Evolutionary conservation across 1,140 invertebrate genomes (phyloP).

Genomic region (Teleopsis dalmanni): DNA sequence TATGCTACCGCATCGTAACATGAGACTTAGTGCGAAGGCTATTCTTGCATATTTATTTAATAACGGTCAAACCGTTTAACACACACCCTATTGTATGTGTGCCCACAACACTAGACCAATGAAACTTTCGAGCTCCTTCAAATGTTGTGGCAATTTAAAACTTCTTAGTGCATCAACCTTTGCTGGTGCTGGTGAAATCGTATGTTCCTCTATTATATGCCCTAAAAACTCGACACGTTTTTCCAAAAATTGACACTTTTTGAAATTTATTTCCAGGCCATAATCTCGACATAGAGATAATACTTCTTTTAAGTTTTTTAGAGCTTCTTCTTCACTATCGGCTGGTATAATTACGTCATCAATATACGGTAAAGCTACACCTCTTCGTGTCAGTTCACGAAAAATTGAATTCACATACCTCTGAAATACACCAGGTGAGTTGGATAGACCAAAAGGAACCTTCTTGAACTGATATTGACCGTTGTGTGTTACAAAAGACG

Average conservation of each 20-base stretch:
- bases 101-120: constrained; percentile 35
- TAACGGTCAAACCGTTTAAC: too few species aligned
- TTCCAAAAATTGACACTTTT: constrained; percentile 32
- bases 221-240: constrained; percentile 35
- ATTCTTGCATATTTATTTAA: too few species aligned
- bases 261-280: constrained; percentile 1
- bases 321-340: neutral
- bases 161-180: constrained; percentile 29
- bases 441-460: constrained; percentile 12
- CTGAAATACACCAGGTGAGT: constrained; percentile 10
- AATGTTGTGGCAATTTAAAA: constrained; percentile 14
- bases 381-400: constrained; percentile 1
- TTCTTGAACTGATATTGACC: constrained; percentile 5
- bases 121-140: constrained; percentile 34
- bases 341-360: constrained; percentile 12
- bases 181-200: constrained; percentile 20
- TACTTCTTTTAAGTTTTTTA: neutral
- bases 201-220: constrained; percentile 21
- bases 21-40: too few species aligned
- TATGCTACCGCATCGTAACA: too few species aligned
- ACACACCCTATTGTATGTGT: too few species aligned
- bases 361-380: constrained; percentile 8
- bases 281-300: too few species aligned
- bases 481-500: too few species aligned
- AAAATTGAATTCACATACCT: constrained; percentile 7